Evolutionary conservation across 2,888 invertebrate genomes (phyloP).

Genomic region (Mechanitis mazaeus): DNA sequence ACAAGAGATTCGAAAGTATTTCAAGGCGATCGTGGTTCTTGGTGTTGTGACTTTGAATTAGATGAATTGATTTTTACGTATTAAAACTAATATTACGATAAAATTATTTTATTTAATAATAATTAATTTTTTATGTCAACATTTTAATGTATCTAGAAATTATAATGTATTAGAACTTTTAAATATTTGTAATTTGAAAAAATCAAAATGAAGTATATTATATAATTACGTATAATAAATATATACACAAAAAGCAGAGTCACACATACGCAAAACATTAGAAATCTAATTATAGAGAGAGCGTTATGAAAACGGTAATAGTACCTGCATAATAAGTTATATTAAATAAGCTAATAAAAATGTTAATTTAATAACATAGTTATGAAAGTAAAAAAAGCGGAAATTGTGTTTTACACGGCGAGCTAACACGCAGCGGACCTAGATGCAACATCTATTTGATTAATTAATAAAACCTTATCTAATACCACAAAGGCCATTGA

Average conservation of each 20-base stretch:
- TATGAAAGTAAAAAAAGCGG: constrained; percentile 11
- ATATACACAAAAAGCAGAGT: too few relatives aligned
- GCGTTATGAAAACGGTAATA: neutral
- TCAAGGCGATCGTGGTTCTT: constrained; percentile 70
- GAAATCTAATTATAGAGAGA: neutral
- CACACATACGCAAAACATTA: neutral
- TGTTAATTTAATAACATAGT: constrained; percentile 4
- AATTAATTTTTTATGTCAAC: too few relatives aligned
- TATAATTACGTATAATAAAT: too few relatives aligned
- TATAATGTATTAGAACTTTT: too few relatives aligned
- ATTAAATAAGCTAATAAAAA: neutral
- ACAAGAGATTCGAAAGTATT: constrained; percentile 72
- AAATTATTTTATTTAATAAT: too few relatives aligned
- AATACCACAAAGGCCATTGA: too few relatives aligned
- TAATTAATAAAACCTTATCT: too few relatives aligned
- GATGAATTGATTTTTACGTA: constrained; percentile 29
- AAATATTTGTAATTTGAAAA: too few relatives aligned
- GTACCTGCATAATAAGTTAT: neutral
- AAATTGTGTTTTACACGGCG: constrained; percentile 11
- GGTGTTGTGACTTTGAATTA: constrained; percentile 45
- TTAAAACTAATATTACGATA: constrained; percentile 9
- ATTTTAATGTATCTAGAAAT: too few relatives aligned
- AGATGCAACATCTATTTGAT: neutral
- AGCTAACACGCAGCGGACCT: constrained; percentile 8
- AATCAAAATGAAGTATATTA: too few relatives aligned